A percentile compares a stretch with the other conserved stretches of the same genome.
Evolutionary conservation across 2,797 vertebrate genomes (phyloP).

Genomic region (Leuciscus waleckii): DNA sequence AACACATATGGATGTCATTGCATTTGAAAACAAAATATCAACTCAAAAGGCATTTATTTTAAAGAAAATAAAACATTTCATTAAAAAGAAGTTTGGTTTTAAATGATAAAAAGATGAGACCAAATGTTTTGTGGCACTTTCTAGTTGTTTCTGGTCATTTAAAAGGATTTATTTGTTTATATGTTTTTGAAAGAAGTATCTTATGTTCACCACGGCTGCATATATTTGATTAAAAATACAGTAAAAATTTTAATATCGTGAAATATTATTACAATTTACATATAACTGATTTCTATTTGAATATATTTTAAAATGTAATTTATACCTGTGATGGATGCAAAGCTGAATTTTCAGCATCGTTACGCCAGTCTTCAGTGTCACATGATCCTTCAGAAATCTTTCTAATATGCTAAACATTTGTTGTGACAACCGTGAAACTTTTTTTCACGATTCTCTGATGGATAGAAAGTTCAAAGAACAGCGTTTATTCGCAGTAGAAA

Average conservation of each 20-base stretch:
- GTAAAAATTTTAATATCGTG: not conserved
- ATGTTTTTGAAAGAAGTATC: not conserved
- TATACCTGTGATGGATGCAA: not conserved
- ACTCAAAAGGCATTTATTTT: not conserved
- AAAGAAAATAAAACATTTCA: not conserved
- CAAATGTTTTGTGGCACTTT: not conserved
- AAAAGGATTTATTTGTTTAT: not conserved
- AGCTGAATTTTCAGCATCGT: not conserved
- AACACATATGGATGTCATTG: not conserved
- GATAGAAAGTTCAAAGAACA: not conserved
- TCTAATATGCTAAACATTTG: not conserved
- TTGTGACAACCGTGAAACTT: not conserved
- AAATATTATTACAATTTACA: not conserved
- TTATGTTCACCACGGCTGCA: not conserved
- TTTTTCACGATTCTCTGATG: not conserved
- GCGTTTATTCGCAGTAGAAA: not conserved
- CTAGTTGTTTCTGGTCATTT: not conserved
- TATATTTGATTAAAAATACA: not conserved
- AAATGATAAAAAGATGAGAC: not conserved
- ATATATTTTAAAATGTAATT: not conserved
- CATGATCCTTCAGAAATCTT: not conserved
- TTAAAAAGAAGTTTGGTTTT: not conserved
- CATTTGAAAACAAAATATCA: conserved; percentile 1
- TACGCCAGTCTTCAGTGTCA: not conserved
- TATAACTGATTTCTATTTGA: not conserved